phyloP scores from a whole-genome alignment of 30 jellyfish, hydroid and myxozoan species.

The Hydractinia symbiolongicarpus region DNA sequence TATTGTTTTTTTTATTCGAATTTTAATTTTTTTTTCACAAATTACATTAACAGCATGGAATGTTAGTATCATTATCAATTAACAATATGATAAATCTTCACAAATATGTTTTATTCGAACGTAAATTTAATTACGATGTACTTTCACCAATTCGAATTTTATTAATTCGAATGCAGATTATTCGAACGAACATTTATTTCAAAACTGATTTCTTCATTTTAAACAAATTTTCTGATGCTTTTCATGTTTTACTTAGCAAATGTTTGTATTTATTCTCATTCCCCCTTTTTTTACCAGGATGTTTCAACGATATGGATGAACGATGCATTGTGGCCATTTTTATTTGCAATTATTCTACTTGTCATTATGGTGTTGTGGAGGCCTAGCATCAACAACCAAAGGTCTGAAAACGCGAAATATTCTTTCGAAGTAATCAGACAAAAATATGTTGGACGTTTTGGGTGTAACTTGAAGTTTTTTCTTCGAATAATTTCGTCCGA shows the following conservation, averaged over 20 bases:
- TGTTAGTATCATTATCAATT: too few relatives aligned
- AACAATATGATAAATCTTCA: too few relatives aligned
- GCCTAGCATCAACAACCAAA: constrained; percentile 77
- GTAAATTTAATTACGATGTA: too few relatives aligned
- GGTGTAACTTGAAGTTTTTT: neutral
- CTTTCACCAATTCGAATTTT: too few relatives aligned
- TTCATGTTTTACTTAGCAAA: neutral
- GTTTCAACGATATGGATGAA: constrained; percentile 71
- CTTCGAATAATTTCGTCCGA: neutral
- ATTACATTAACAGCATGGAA: too few relatives aligned
- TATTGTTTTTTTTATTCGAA: neutral
- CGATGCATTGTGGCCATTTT: constrained; percentile 89
- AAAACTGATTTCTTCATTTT: too few relatives aligned
- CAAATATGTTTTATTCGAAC: too few relatives aligned
- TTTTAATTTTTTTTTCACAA: too few relatives aligned
- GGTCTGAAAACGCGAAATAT: constrained; percentile 27
- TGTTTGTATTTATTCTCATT: neutral
- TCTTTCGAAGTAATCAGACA: neutral
- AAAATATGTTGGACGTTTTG: neutral
- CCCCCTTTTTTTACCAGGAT: constrained; percentile 31
- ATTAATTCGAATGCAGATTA: too few relatives aligned
- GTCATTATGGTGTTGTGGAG: constrained; percentile 85
- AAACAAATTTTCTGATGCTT: too few relatives aligned
- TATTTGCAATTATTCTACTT: constrained; percentile 48
- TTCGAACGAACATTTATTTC: too few relatives aligned